phyloP scores from a whole-genome alignment of 1,140 invertebrate species.

The Melipona quadrifasciata region DNA sequence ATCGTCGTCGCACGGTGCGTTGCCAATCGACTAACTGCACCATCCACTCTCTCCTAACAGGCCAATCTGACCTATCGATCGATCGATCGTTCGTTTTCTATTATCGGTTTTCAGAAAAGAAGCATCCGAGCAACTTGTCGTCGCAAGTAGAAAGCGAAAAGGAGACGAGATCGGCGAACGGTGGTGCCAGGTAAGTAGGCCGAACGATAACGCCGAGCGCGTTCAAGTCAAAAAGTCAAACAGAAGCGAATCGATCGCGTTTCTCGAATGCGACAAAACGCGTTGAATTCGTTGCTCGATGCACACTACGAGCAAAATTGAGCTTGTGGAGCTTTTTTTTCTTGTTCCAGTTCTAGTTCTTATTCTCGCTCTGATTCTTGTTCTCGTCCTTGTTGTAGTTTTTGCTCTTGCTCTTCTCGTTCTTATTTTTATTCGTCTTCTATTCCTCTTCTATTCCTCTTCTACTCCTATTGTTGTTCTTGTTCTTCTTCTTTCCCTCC shows the following conservation, averaged over 20 bases:
- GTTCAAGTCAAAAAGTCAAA: conserved; percentile 8
- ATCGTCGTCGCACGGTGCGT: conserved; percentile 64
- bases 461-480: background rate
- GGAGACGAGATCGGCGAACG: conserved; percentile 70
- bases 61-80: background rate
- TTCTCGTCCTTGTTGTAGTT: background rate
- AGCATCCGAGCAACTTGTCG: conserved; percentile 60
- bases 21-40: background rate
- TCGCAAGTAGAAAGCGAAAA: conserved; percentile 77
- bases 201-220: conserved; percentile 58
- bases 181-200: conserved; percentile 71
- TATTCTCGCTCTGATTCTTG: too few species aligned
- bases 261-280: background rate
- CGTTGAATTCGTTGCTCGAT: background rate
- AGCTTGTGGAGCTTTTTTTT: background rate
- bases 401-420: too few species aligned
- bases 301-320: background rate
- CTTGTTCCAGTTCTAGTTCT: background rate
- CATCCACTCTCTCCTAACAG: too few species aligned
- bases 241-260: background rate
- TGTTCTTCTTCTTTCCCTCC: background rate
- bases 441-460: background rate
- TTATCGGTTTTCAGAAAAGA: conserved; percentile 73
- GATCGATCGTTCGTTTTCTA: background rate
- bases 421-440: too few species aligned